phyloP scores from a whole-genome alignment of 2,113 vertebrate genomes.

The Marmota flaviventris region DNA sequence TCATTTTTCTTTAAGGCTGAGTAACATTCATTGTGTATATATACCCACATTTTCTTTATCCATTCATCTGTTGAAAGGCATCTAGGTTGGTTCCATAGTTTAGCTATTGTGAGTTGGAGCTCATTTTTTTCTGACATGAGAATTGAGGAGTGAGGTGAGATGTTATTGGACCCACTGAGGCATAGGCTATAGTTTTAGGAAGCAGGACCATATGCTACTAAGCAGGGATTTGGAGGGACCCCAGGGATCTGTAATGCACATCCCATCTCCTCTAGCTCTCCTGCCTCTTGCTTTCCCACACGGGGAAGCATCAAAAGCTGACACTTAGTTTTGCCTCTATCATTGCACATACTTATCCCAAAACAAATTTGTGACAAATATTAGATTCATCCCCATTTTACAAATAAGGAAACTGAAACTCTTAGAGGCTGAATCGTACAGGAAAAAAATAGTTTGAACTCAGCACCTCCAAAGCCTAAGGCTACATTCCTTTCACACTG shows the following conservation, averaged over 20 bases:
- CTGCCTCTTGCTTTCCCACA: background rate
- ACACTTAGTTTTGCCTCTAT: background rate
- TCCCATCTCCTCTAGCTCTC: too few species aligned
- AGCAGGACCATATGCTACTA: background rate
- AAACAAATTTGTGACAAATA: background rate
- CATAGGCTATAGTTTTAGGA: background rate
- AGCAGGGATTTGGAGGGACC: background rate
- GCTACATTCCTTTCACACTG: background rate
- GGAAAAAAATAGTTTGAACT: background rate
- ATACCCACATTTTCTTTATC: too few species aligned
- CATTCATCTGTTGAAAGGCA: too few species aligned
- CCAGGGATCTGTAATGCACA: fast-evolving
- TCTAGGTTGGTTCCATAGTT: too few species aligned
- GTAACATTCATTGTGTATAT: too few species aligned
- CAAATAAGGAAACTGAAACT: background rate
- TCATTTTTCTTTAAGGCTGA: too few species aligned
- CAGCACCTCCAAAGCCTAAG: background rate
- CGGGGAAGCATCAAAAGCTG: background rate
- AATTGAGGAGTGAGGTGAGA: background rate
- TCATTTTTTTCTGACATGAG: background rate
- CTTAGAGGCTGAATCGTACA: background rate
- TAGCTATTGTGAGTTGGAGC: too few species aligned
- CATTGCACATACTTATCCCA: background rate
- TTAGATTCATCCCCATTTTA: background rate
- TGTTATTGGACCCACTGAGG: background rate